Percentiles rank a stretch among this genome's conserved stretches.
Conservation (phyloP, 2,888 invertebrate species). For the Belgica antarctica region DNA sequence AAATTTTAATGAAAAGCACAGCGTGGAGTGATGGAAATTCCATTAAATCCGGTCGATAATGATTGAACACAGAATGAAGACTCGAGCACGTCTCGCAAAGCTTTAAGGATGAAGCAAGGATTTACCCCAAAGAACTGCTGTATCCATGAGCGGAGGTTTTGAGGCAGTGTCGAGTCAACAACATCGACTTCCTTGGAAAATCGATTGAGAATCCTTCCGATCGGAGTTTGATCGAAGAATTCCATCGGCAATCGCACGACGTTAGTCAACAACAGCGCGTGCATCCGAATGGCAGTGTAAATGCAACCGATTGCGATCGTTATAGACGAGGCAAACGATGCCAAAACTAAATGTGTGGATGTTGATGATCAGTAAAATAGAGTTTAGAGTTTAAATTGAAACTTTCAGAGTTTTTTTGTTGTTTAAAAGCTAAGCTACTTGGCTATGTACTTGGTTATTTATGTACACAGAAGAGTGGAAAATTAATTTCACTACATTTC, state of each 20-base stretch:
- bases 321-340: slow-evolving; percentile 53
- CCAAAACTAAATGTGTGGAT: slow-evolving; percentile 49
- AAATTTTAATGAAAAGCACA: neutral
- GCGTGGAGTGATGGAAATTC: neutral
- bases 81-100: neutral
- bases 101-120: neutral
- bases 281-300: slow-evolving; percentile 63
- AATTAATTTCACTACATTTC: slow-evolving; percentile 41
- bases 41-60: neutral
- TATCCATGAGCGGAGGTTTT: slow-evolving; percentile 52
- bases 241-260: slow-evolving; percentile 68
- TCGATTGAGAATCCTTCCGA: slow-evolving; percentile 69
- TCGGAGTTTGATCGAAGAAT: slow-evolving; percentile 76
- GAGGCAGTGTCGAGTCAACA: slow-evolving; percentile 59
- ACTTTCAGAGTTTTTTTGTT: neutral
- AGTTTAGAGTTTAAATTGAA: neutral
- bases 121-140: slow-evolving; percentile 56
- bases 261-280: slow-evolving; percentile 61
- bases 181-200: slow-evolving; percentile 64
- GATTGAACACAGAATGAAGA: neutral
- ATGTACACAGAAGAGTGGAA: slow-evolving; percentile 21
- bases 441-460: neutral
- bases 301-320: slow-evolving; percentile 55
- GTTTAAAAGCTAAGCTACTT: neutral
- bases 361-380: neutral